Evolutionary conservation across 2,113 vertebrate genomes (phyloP), one percentile per base, ranked within the genome.

Genomic region (Scytalopus superciliaris): DNA sequence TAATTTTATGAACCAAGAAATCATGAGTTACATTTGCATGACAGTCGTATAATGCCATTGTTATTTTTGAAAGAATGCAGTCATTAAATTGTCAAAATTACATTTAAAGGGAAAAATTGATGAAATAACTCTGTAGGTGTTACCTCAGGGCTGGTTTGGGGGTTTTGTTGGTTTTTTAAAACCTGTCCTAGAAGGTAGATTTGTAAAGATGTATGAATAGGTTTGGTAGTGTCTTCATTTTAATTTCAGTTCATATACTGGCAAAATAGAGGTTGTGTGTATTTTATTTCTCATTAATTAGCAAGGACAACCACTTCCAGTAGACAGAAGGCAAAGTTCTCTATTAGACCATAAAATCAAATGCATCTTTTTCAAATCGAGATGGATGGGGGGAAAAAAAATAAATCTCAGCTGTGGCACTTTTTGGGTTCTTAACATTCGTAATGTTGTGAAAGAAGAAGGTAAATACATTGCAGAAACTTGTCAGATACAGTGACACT

Each of bases 61-160:
- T 94, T 95, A 89, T 91, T 97, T 96, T 78, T 73, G 45, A 95
- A 96, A 95, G 47, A 84, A 81, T 79, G 78, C 60, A 93, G 76
- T 94, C 52, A 88, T 96, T 97, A 94, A 53, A 94, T 95, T 95
- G 94, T 94, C 75, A 27, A 74, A 91, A 94, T 93, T 64, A 56
- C 42, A 79, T 96, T 95, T 62, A 80, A 94, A 63, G 77, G 50
- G 83, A 81, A 93, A 84, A 96, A 88, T 12, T 30, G 52, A 44
- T 82, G 90, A 84, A 86, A 86, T 85, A 75, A 78, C 59, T 92
- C 62, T 74, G 55, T 56, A 77, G 81, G 14, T 75, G 44, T 89
- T 94, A 55, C 33, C 62, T 81, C 42, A 47, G 35, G 9, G 3
- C 1, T 50, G 35, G 4, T 56, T 63, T 53, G 40, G n/a, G 53